Conservation (phyloP, 1,140 invertebrate genomes). For the Venustaconcha ellipsiformis region DNA sequence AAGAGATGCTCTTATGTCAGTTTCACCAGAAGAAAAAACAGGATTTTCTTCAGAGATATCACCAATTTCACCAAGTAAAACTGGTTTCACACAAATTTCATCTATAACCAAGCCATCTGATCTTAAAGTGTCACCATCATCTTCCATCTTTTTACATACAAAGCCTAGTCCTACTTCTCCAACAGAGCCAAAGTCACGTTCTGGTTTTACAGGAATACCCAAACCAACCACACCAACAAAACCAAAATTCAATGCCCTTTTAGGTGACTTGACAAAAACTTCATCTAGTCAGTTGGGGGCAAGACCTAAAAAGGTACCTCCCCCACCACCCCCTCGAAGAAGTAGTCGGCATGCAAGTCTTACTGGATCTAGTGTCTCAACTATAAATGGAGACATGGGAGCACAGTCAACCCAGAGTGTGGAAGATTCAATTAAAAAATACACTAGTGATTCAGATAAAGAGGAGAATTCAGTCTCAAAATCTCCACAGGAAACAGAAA, state of each 20-base stretch:
- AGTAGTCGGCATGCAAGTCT: constrained; percentile 37
- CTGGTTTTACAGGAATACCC: constrained; percentile 31
- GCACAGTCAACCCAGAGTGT: constrained; percentile 5
- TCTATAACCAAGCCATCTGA: constrained; percentile 18
- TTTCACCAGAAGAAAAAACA: constrained; percentile 21
- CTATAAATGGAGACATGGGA: constrained; percentile 28
- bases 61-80: constrained; percentile 18
- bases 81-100: constrained; percentile 6
- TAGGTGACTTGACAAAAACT: constrained; percentile 19
- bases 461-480: constrained; percentile 24
- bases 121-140: constrained; percentile 16
- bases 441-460: constrained; percentile 1
- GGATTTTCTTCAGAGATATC: constrained; percentile 11
- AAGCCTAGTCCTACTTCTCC: constrained; percentile 28
- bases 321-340: constrained; percentile 44
- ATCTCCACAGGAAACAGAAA: constrained; percentile 26
- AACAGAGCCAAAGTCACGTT: constrained; percentile 4
- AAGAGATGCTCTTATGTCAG: constrained; percentile 8
- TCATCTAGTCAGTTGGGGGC: constrained; percentile 23
- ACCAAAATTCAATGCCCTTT: constrained; percentile 18
- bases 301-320: constrained; percentile 43
- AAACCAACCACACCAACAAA: constrained; percentile 31
- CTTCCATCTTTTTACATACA: constrained; percentile 11
- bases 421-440: constrained; percentile 2
- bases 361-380: constrained; percentile 19